phyloP scores from a whole-genome alignment of 2,797 vertebrate genomes.

The Notolepis coatsorum region DNA sequence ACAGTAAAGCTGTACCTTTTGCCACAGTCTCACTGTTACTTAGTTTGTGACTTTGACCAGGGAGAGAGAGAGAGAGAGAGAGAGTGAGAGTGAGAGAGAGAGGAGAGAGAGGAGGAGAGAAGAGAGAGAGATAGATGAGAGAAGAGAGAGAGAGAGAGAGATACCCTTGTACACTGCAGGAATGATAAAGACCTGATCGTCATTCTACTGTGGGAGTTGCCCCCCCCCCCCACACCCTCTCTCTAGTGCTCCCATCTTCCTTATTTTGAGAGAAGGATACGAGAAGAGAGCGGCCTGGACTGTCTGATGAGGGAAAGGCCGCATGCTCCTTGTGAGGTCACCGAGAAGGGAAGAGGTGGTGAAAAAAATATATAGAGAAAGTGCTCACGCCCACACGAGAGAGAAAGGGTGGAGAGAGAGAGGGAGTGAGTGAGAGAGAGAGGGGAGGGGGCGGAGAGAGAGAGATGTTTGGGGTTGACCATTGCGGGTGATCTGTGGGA shows the following conservation, averaged over 20 bases:
- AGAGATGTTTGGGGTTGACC: conserved; percentile 38
- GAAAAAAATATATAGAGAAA: conserved; percentile 17
- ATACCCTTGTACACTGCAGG: conserved; percentile 3
- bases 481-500: conserved; percentile 54
- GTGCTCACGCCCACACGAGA: conserved; percentile 16
- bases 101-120: not conserved
- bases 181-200: conserved; percentile 42
- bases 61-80: not conserved
- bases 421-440: not conserved
- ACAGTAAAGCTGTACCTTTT: conserved; percentile 5
- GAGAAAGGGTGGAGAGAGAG: conserved; percentile 10
- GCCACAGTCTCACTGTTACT: conserved; percentile 10
- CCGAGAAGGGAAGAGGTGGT: conserved; percentile 11
- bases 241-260: conserved; percentile 44
- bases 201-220: conserved; percentile 50
- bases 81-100: not conserved
- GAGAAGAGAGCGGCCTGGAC: conserved; percentile 36
- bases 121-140: not conserved
- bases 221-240: too few species aligned
- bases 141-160: not conserved
- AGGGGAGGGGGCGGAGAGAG: conserved; percentile 21
- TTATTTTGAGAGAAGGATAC: conserved; percentile 45
- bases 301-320: conserved; percentile 42
- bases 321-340: conserved; percentile 64
- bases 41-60: conserved; percentile 37